Evolutionary conservation across 2,797 vertebrate genomes (phyloP), one percentile per base, ranked within the genome.

Genomic region (Parauchenoglanis punctatus): DNA sequence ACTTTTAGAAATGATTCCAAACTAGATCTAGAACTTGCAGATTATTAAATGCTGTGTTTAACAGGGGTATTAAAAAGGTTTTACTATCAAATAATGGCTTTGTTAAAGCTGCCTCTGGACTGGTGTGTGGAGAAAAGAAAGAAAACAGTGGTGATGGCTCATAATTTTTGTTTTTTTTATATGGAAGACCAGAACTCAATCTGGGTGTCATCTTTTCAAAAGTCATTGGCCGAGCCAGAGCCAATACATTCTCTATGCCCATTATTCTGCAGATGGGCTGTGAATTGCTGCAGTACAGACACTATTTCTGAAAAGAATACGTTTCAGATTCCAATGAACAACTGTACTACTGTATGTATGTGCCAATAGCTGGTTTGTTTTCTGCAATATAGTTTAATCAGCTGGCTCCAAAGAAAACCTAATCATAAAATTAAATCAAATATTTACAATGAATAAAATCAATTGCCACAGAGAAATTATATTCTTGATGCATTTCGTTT

Each of bases 101-200:
- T 94, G 93, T 94, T 93, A 93, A 92, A 87, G 87, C 61, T 92
- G 68, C 86, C 88, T 87, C 90, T 89, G 91, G 93, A 92, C 89
- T 80, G 87, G 90, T 87, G 91, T 88, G 91, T 91, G 89, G n/a
- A 56, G 65, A 86, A 84, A 83, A 77, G 70, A 93, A 91, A 93
- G 90, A 92, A 92, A 95, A 93, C 91, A 92, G 85, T 90, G 91
- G 92, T 91, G 91, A 95, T 92, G 93, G 93, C 88, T 94, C 93
- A 90, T 92, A 95, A 95, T 94, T 95, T 92, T 92, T 28, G 18
- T 88, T 94, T 94, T 88, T 94, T 94, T 93, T 92, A 94, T 92
- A 94, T 87, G 90, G 92, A 94, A 92, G 88, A 81, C 89, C 85
- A 92, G 83, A 91, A 95, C 95, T 95, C 88, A 94, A 93, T 94